Percentiles rank a stretch among this genome's conserved stretches.
phyloP scores from a whole-genome alignment of 2,797 vertebrate species.

The Hemibagrus guttatus region DNA sequence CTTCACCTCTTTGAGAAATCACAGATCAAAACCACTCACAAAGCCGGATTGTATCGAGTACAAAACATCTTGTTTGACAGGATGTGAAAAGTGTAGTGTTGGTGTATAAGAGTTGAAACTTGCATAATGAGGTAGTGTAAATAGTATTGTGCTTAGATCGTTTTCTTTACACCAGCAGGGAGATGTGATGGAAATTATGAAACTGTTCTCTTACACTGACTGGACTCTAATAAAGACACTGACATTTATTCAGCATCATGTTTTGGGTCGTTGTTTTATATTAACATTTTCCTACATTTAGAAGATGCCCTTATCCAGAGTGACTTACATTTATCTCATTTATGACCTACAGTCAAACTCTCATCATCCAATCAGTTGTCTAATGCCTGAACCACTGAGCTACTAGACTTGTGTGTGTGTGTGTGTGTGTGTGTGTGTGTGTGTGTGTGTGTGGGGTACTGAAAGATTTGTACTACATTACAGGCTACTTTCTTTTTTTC shows the following conservation, averaged over 20 bases:
- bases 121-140: not conserved
- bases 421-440: no score
- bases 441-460: no score
- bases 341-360: no score
- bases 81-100: not conserved
- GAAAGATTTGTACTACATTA: not conserved
- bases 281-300: no score
- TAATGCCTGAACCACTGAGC: no score
- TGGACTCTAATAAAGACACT: not conserved
- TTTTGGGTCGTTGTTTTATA: not conserved
- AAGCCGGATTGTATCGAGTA: no score
- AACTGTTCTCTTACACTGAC: not conserved
- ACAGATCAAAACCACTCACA: not conserved
- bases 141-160: not conserved
- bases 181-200: not conserved
- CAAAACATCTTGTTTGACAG: not conserved
- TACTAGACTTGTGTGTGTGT: no score
- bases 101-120: not conserved
- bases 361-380: no score
- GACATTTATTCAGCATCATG: not conserved
- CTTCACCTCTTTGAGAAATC: not conserved
- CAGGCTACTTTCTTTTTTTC: not conserved
- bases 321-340: no score
- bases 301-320: no score
- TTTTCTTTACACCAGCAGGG: not conserved